Base-by-base conservation (phyloP, 2,888 invertebrate species). In the Drosophila recens region DNA sequence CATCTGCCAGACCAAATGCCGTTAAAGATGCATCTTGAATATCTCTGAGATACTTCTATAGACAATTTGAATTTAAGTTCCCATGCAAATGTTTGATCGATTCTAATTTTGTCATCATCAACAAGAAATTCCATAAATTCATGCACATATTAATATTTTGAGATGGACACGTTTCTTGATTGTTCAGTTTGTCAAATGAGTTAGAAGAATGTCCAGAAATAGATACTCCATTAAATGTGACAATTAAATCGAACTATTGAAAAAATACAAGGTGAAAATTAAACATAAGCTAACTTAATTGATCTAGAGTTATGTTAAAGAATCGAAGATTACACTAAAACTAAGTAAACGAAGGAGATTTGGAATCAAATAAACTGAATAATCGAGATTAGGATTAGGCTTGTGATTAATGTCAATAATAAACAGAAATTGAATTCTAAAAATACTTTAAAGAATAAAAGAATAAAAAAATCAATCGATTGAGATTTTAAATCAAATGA, bases 71-170 rank as follows among this genome's bases (percentile, higher is more conserved):
- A 42, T 23, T 23, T 23, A 62, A 52, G 52, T 58, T 23, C 15
- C 40, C 53, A 66, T 63, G 40, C 62, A 67, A 64, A 67, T 53
- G 61, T 58, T 69, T 65, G 45, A 66, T 36, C 64, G 38, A 34
- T 36, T 57, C 61, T 57, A 62, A 75, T 62, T 59, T 65, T 48
- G 33, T 62, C 49, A 42, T 51, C 67, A 54, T 48, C 62, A 66
- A 61, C 38, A n/a, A 36, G 3, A 61, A 73, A 87, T 82, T 87
- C 71, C 82, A 82, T 85, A 82, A 70, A 72, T 85, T 87, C 53
- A 51, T 51, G 40, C 43, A 69, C 65, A 69, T 63, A 52, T 66
- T 65, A 52, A 46, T 52, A 54, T 65, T 51, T 40, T 27, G 33
- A 15, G 13, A 42, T 48, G 58, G 63, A 72, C 63, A 78, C 68